Evolutionary conservation across 2,797 vertebrate genomes (phyloP).

Genomic region (Cyprinella venusta): DNA sequence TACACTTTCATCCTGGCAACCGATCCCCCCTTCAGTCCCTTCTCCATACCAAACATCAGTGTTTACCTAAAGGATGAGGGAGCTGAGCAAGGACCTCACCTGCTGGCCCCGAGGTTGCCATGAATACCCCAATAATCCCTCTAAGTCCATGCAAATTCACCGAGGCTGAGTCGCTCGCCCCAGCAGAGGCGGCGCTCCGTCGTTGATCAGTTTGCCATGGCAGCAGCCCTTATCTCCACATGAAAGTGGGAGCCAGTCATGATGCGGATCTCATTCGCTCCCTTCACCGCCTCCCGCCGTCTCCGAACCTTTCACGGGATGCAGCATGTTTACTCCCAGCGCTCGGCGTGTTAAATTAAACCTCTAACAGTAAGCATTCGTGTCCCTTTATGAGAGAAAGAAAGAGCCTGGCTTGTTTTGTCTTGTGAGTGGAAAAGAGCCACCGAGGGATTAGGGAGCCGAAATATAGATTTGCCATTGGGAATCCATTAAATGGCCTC

Average conservation of each 20-base stretch:
- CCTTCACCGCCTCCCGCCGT: constrained; percentile 42
- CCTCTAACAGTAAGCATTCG: constrained; percentile 58
- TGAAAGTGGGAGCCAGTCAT: constrained; percentile 67
- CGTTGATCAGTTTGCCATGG: constrained; percentile 71
- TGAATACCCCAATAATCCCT: constrained; percentile 95
- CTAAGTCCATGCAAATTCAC: constrained; percentile 81
- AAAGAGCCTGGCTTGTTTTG: constrained; percentile 61
- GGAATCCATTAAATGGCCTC: constrained; percentile 68
- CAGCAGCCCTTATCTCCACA: constrained; percentile 72
- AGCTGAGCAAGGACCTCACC: constrained; percentile 86
- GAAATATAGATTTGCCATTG: constrained; percentile 68
- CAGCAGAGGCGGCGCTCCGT: constrained; percentile 70
- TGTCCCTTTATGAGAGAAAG: constrained; percentile 50
- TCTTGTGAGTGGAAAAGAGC: constrained; percentile 58
- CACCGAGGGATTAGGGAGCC: constrained; percentile 57
- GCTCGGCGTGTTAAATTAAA: constrained; percentile 64
- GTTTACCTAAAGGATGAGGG: constrained; percentile 96
- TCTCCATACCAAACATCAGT: constrained; percentile 65
- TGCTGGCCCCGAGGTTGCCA: constrained; percentile 88
- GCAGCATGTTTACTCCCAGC: constrained; percentile 64
- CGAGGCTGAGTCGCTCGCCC: constrained; percentile 68
- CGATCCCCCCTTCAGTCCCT: constrained; percentile 68
- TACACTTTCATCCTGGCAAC: constrained; percentile 89
- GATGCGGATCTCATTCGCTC: constrained; percentile 48
- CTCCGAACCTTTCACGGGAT: constrained; percentile 62